Conservation (phyloP, 1,140 invertebrate genomes). For the Aplysia californica region DNA sequence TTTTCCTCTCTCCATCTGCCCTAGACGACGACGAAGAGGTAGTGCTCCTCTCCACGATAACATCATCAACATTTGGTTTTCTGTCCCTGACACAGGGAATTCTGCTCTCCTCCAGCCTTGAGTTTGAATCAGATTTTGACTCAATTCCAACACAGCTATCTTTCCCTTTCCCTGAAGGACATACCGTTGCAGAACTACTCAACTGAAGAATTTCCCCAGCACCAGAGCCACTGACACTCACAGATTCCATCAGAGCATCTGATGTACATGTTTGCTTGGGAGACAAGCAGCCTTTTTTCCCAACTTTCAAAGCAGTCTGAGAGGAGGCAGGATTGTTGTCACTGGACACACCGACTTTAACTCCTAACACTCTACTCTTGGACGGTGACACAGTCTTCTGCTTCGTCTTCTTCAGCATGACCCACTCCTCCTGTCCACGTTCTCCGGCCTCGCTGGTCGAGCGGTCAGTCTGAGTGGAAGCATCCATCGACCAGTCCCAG, state of each 20-base stretch:
- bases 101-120: too few species aligned
- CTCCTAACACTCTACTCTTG: not conserved
- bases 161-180: too few species aligned
- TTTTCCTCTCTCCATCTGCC: not conserved
- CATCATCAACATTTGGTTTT: not conserved
- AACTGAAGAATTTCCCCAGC: not conserved
- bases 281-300: conserved; percentile 23
- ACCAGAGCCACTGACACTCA: not conserved
- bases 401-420: conserved; percentile 29
- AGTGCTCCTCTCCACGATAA: not conserved
- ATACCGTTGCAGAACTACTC: too few species aligned
- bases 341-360: not conserved
- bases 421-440: conserved; percentile 26
- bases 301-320: not conserved
- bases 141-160: too few species aligned
- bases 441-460: conserved; percentile 11
- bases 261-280: conserved; percentile 13
- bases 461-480: conserved; percentile 20
- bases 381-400: conserved; percentile 28
- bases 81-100: not conserved
- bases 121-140: too few species aligned
- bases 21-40: not conserved
- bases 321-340: not conserved
- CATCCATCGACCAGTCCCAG: conserved; percentile 1
- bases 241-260: not conserved